A percentile compares a stretch with the other conserved stretches of the same genome.
These are phyloP conservation scores for Lissonota sp. DNA, from an alignment of 2,888 invertebrate genomes.

Conservation along the genomic window DNA sequence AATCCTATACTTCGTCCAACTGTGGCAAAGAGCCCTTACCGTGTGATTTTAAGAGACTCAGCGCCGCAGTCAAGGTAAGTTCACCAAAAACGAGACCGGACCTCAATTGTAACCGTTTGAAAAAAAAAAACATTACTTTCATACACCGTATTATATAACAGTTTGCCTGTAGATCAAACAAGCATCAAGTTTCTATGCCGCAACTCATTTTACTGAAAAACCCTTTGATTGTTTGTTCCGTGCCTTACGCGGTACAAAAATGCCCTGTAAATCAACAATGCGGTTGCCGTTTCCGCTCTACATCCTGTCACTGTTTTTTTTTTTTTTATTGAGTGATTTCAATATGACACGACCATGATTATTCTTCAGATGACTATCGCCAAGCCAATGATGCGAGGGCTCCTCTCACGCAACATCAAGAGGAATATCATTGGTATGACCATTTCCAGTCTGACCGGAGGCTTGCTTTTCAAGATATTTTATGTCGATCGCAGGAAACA, in stretches of 20 bases:
- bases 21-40: constrained; percentile 10
- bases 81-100: not conserved
- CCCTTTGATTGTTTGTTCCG: too few relatives aligned
- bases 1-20: constrained; percentile 17
- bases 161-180: too few relatives aligned
- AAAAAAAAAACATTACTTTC: not conserved
- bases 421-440: constrained; percentile 85
- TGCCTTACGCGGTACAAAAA: too few relatives aligned
- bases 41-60: constrained; percentile 28
- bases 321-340: too few relatives aligned
- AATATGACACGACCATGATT: not conserved
- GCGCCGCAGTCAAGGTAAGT: constrained; percentile 33
- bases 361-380: constrained; percentile 75
- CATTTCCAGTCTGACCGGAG: constrained; percentile 72
- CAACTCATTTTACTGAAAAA: too few relatives aligned
- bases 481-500: constrained; percentile 86
- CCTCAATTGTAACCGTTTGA: not conserved
- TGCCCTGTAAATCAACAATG: too few relatives aligned
- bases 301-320: too few relatives aligned
- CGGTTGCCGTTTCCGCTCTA: too few relatives aligned
- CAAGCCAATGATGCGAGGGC: constrained; percentile 89
- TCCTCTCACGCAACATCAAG: constrained; percentile 88
- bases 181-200: too few relatives aligned
- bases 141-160: too few relatives aligned
- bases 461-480: constrained; percentile 83